Evolutionary conservation across 2,888 invertebrate species (phyloP), one percentile per base, ranked within the genome.

Genomic region (Eurytoma californica): DNA sequence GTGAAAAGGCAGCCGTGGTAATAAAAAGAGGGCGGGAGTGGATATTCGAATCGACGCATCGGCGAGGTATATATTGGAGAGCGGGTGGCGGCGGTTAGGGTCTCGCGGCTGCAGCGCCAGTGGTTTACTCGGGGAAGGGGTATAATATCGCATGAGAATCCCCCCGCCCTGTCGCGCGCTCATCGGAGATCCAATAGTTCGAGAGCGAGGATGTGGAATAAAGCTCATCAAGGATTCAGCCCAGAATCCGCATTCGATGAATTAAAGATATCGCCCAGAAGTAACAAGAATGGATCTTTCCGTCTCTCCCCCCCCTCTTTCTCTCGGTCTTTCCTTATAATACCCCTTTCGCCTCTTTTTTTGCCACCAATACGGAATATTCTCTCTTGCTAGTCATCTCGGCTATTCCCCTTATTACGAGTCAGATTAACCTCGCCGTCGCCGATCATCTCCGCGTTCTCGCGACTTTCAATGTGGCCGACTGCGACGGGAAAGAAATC

Each of bases 231-330:
- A 85, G 86, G 86, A 89, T 89, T 89, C 90, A 89, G 85, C 84
- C 89, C 87, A 86, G 89, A 88, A 89, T 88, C 89, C 89, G 89
- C 87, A 88, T 88, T 88, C 88, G 88, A 89, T 89, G 89, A 89
- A 89, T 90, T 90, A 90, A 90, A 89, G 90, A 90, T 89, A 87
- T 89, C 88, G 84, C 70, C 86, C 85, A 83, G 84, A 84, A 88
- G 88, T 89, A 89, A 89, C 89, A 88, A 89, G 88, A 89, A 88
- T 87, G 87, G 86, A 88, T 86, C 86, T 84, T 84, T 81, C 81
- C 80, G 80, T 82, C 81, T 77, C 72, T 58, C 76, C 68, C 80
- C 63, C 79, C 63, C 61, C 82, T 74, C 65, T 66, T 39, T 69
- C 73, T 80, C 82, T 74, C 58, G 57, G 77, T 81, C 79, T 72